Evolutionary conservation across 1,140 invertebrate species (phyloP), one percentile per base, ranked within the genome.

Genomic region (Paramacrobiotus metropolitanus): DNA sequence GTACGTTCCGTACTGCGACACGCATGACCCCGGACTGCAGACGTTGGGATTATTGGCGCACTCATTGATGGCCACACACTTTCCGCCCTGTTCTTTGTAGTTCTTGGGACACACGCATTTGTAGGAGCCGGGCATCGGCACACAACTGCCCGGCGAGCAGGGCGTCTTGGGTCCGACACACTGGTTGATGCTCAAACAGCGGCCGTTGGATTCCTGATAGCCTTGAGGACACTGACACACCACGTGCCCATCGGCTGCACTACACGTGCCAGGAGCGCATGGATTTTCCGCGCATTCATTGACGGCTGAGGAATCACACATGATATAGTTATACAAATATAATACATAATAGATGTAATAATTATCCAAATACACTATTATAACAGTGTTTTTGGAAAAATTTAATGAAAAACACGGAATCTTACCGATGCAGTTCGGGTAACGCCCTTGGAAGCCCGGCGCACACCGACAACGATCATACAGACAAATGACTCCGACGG

Each of bases 91-190:
- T 28, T 85, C 85, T 29, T 81, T 79, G 70, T 78, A 85, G 59
- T 87, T 88, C 44, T 78, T 70, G 30, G 84, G 84, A 72, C 88
- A 93, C 65, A 82, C 79, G 76, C 88, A 92, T 67, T 79, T 79
- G 73, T 83, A 80, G 40, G 80, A 80, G 61, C 86, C 87, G 28
- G 80, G 79, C 21, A 83, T 70, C 73, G 90, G 90, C 15, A 80
- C 77, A 73, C 87, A 89, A 2, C 85, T 85, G 68, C 87, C 90
- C 1, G 82, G 79, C 67, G 63, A 62, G 28, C 63, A 59, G 59
- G 66, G 66, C 59, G 65, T 67, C 65, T 62, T 69, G 62, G 76
- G 79, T 68, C 66, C 62, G 59, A 66, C 60, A 62, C 69, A 70
- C 66, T 80, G 79, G 69, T 80, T 77, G 31, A 78, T 67, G 66